These are phyloP conservation scores for Elanoides forficatus DNA, from an alignment of 2,113 vertebrate species.

Conservation along the genomic window DNA sequence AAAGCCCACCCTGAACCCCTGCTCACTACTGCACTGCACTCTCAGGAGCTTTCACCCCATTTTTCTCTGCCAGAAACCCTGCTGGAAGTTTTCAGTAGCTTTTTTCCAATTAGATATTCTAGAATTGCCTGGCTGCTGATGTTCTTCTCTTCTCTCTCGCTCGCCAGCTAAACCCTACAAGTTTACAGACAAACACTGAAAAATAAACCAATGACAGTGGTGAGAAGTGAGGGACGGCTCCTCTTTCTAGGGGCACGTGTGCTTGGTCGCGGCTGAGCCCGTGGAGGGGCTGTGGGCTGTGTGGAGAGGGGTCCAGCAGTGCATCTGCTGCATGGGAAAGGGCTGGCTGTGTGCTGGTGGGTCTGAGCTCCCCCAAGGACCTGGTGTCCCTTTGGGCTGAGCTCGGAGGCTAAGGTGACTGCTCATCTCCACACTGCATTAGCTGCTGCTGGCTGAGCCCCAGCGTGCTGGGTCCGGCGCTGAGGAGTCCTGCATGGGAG, in stretches of 20 bases:
- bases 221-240: not conserved
- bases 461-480: not conserved
- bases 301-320: accelerated
- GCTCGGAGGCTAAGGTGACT: constrained; percentile 38
- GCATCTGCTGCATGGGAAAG: not conserved
- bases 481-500: constrained; percentile 19
- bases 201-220: not conserved
- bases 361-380: not conserved
- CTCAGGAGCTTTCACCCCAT: accelerated
- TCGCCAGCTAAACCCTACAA: not conserved
- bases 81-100: not conserved
- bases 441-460: constrained; percentile 49
- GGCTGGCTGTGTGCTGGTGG: not conserved
- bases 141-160: not conserved
- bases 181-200: not conserved
- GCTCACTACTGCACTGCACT: accelerated
- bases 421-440: constrained; percentile 41
- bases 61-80: not conserved
- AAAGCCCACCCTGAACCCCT: not conserved
- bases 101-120: not conserved
- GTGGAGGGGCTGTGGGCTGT: not conserved
- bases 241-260: not conserved
- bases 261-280: not conserved
- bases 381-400: not conserved
- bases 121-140: not conserved